A percentile compares a stretch with the other conserved stretches of the same genome.
Evolutionary conservation across 2,888 invertebrate genomes (phyloP).

Genomic region (Nysson spinosus): DNA sequence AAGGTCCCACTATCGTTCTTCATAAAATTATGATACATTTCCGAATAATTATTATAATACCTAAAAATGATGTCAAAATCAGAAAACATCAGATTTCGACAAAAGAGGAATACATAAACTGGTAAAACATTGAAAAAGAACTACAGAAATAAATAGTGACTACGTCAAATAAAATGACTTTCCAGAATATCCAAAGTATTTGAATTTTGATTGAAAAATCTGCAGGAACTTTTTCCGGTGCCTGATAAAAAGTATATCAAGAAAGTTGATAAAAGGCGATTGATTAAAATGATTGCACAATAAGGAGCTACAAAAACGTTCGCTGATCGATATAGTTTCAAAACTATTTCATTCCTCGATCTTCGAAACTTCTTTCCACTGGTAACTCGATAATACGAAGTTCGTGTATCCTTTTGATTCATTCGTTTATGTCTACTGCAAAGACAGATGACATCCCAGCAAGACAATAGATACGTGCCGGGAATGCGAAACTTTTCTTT

Average conservation of each 20-base stretch:
- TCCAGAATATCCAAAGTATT: too few species aligned
- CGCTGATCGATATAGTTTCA: neutral
- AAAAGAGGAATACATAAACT: too few species aligned
- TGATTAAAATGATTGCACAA: slow-evolving; percentile 4
- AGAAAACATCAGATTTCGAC: too few species aligned
- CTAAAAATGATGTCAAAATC: too few species aligned
- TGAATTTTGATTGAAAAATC: too few species aligned
- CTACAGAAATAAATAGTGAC: too few species aligned
- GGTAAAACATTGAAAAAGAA: too few species aligned
- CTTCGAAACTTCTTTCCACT: slow-evolving; percentile 1
- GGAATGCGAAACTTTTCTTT: slow-evolving; percentile 48
- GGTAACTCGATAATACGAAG: slow-evolving; percentile 45
- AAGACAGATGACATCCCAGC: slow-evolving; percentile 49
- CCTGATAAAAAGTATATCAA: neutral
- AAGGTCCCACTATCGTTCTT: too few species aligned
- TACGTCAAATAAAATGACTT: too few species aligned
- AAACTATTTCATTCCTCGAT: slow-evolving; percentile 2
- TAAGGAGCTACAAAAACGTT: slow-evolving; percentile 1
- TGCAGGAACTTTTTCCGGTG: too few species aligned
- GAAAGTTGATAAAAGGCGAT: neutral
- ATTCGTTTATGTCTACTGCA: slow-evolving; percentile 52
- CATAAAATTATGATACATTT: too few species aligned
- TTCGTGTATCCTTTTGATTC: slow-evolving; percentile 51
- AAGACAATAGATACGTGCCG: slow-evolving; percentile 57
- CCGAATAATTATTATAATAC: too few species aligned